Evolutionary conservation across 2,113 vertebrate species (phyloP).

Genomic region (Misgurnus anguillicaudatus): DNA sequence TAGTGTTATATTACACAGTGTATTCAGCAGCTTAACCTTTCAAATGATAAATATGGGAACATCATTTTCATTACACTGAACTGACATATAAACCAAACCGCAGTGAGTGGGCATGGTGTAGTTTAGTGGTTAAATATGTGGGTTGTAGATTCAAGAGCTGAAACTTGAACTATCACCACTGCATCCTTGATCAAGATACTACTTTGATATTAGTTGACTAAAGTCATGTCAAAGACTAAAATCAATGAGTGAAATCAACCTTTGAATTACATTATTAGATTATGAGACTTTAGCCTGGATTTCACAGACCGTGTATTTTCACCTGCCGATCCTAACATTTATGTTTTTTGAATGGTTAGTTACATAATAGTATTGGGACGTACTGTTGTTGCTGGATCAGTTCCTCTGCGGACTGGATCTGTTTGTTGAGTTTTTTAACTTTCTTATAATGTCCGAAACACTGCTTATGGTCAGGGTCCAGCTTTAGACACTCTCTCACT

Average conservation of each 20-base stretch:
- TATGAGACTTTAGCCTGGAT: no score
- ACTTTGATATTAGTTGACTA: no score
- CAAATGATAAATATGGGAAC: neutral
- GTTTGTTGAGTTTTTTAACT: conserved; percentile 96
- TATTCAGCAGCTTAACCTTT: neutral
- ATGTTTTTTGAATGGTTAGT: neutral
- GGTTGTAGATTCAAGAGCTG: neutral
- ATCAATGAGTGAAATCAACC: no score
- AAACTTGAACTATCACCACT: no score
- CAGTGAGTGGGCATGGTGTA: no score
- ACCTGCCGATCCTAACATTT: neutral
- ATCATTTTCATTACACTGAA: neutral
- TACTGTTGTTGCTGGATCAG: conserved; percentile 90
- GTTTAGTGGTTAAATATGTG: no score
- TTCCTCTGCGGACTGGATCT: conserved; percentile 88
- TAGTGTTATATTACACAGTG: neutral
- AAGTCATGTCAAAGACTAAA: no score
- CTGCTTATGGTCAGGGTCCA: conserved; percentile 95
- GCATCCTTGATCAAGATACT: no score
- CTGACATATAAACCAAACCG: neutral
- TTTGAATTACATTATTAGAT: no score
- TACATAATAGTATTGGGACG: conserved; percentile 2
- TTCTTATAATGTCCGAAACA: conserved; percentile 97
- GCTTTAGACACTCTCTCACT: conserved; percentile 95
- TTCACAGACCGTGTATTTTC: neutral